A percentile compares a stretch with the other conserved stretches of the same genome.
phyloP scores from a whole-genome alignment of 2,797 vertebrate genomes.

The Phrynocephalus vlangalii region DNA sequence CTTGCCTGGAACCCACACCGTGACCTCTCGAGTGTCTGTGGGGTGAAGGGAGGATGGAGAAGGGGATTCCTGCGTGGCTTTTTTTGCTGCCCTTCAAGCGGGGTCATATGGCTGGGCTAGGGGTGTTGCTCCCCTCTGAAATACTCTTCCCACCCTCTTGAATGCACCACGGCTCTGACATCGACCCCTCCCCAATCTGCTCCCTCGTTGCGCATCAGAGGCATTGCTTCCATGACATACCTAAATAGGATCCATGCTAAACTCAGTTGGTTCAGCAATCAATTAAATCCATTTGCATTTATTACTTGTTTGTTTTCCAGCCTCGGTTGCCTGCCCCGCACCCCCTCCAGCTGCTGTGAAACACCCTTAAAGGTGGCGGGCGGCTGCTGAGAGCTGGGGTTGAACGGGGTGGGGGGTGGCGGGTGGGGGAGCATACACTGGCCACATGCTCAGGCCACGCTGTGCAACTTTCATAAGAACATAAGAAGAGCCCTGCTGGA shows the following conservation, averaged over 20 bases:
- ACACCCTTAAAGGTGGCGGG: background rate
- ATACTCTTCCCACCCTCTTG: no score
- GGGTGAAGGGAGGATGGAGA: no score
- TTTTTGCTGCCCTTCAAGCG: background rate
- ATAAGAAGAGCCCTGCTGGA: no score
- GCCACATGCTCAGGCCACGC: no score
- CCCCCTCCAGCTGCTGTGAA: background rate
- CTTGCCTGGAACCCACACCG: no score
- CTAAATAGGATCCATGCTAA: conserved; percentile 32
- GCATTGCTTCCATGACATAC: conserved; percentile 19
- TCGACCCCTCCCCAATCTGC: conserved; percentile 4
- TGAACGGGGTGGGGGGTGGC: no score
- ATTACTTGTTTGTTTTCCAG: conserved; percentile 26
- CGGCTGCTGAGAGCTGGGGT: background rate
- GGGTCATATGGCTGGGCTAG: no score
- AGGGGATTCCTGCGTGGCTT: background rate
- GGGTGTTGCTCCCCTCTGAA: no score
- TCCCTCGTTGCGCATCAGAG: conserved; percentile 5
- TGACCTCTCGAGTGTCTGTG: background rate
- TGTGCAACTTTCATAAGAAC: no score
- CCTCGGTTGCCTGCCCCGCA: background rate
- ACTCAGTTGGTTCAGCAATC: conserved; percentile 20
- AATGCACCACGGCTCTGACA: background rate
- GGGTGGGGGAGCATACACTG: no score
- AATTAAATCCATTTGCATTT: conserved; percentile 34